phyloP scores from a whole-genome alignment of 2,113 vertebrate genomes.

The Ondatra zibethicus region DNA sequence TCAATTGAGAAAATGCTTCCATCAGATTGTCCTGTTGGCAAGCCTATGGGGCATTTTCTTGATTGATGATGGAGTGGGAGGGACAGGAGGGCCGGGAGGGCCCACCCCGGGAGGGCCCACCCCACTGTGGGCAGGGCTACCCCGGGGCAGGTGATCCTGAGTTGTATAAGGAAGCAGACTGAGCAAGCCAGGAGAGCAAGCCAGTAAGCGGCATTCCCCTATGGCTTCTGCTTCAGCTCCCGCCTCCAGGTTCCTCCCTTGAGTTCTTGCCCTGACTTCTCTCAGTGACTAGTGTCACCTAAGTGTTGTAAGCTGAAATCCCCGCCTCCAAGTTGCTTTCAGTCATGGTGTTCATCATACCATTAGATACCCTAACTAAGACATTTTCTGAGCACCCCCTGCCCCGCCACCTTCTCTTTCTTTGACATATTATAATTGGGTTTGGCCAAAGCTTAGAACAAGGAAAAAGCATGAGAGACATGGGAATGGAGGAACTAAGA shows the following conservation, averaged over 20 bases:
- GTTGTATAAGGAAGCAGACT: background rate
- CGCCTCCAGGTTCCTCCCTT: background rate
- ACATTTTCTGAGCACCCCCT: background rate
- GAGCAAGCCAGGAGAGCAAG: background rate
- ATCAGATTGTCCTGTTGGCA: background rate
- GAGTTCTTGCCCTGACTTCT: background rate
- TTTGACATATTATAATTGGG: background rate
- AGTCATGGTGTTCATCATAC: background rate
- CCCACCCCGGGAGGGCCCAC: background rate
- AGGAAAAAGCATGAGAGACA: background rate
- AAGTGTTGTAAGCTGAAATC: background rate
- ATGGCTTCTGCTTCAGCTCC: background rate
- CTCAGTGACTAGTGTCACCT: background rate
- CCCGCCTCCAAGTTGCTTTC: background rate
- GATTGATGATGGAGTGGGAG: background rate
- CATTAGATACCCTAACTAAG: background rate
- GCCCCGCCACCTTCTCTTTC: background rate
- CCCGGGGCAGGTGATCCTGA: background rate
- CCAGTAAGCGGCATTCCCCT: background rate
- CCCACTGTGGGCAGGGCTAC: background rate
- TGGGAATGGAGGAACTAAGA: background rate
- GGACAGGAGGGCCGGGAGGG: background rate
- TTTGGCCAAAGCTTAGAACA: background rate
- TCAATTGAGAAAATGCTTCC: background rate
- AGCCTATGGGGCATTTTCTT: background rate